Conservation (phyloP, 2,797 vertebrate genomes). For the Pelobates cultripes region DNA sequence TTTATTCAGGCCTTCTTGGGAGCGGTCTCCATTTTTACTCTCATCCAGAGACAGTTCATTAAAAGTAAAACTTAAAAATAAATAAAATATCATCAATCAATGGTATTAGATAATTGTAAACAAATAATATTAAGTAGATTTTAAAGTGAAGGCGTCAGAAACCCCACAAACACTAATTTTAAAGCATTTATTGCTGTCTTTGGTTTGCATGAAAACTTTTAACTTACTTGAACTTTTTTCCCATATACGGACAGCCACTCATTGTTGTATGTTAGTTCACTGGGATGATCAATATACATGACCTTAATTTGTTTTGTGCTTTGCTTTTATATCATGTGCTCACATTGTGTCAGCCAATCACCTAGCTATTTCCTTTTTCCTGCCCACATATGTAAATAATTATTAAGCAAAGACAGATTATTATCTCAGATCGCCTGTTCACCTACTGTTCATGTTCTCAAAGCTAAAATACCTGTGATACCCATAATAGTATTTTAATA, state of each 20-base stretch:
- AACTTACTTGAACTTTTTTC: conserved; percentile 70
- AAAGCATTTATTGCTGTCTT: background rate
- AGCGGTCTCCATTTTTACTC: conserved; percentile 75
- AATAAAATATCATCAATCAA: background rate
- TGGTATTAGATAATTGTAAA: no score
- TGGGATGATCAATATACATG: background rate
- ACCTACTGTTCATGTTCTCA: background rate
- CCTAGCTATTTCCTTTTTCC: conserved; percentile 17
- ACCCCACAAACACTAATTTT: background rate
- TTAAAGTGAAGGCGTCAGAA: background rate
- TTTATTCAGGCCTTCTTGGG: conserved; percentile 85
- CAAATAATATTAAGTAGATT: no score
- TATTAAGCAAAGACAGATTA: conserved; percentile 31
- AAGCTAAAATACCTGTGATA: background rate
- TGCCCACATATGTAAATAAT: conserved; percentile 36
- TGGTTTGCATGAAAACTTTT: background rate
- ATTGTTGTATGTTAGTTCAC: conserved; percentile 57
- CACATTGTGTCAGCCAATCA: conserved; percentile 60
- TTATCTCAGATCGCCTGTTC: conserved; percentile 32
- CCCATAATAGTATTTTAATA: background rate
- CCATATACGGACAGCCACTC: conserved; percentile 72
- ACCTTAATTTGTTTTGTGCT: background rate
- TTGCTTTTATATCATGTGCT: conserved; percentile 65
- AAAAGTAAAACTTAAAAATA: conserved; percentile 75
- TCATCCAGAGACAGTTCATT: conserved; percentile 72